A percentile compares a stretch with the other conserved stretches of the same genome.
Evolutionary conservation across 2,888 invertebrate genomes (phyloP).

Genomic region (Aphidius colemani): DNA sequence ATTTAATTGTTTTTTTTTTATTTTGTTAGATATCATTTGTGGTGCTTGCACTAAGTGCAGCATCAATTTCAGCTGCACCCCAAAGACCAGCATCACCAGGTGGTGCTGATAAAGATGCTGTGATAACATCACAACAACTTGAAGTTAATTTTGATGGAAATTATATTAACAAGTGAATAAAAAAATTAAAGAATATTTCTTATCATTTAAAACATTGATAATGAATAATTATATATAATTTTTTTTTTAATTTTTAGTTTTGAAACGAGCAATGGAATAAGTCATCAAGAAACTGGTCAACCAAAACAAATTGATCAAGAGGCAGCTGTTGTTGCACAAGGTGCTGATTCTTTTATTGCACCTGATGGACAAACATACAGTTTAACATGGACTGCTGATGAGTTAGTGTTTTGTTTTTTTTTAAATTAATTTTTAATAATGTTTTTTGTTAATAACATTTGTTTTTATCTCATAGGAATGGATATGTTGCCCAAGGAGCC

Average conservation of each 20-base stretch:
- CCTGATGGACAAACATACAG: constrained; percentile 60
- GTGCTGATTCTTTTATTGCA: constrained; percentile 58
- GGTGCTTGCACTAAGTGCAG: constrained; percentile 52
- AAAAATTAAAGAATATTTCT: constrained; percentile 4
- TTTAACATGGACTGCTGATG: constrained; percentile 58
- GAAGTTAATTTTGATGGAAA: constrained; percentile 58
- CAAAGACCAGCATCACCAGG: constrained; percentile 45
- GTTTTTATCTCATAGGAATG: constrained; percentile 37
- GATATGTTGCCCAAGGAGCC: constrained; percentile 58
- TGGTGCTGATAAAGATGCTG: constrained; percentile 55
- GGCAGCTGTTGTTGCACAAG: constrained; percentile 58
- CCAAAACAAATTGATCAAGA: constrained; percentile 57
- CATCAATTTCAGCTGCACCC: constrained; percentile 49
- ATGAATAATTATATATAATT: neutral
- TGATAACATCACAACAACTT: constrained; percentile 57
- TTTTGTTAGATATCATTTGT: constrained; percentile 46
- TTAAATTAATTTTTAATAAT: too few relatives aligned
- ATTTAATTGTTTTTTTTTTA: neutral
- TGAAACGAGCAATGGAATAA: constrained; percentile 62
- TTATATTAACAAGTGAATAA: constrained; percentile 57
- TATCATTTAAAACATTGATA: neutral
- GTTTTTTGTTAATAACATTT: too few relatives aligned
- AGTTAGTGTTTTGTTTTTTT: constrained; percentile 27
- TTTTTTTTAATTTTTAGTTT: constrained; percentile 46
- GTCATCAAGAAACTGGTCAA: constrained; percentile 59